Percentiles rank a stretch among this genome's conserved stretches.
phyloP scores from a whole-genome alignment of 1,140 invertebrate species.

The Apis dorsata region DNA sequence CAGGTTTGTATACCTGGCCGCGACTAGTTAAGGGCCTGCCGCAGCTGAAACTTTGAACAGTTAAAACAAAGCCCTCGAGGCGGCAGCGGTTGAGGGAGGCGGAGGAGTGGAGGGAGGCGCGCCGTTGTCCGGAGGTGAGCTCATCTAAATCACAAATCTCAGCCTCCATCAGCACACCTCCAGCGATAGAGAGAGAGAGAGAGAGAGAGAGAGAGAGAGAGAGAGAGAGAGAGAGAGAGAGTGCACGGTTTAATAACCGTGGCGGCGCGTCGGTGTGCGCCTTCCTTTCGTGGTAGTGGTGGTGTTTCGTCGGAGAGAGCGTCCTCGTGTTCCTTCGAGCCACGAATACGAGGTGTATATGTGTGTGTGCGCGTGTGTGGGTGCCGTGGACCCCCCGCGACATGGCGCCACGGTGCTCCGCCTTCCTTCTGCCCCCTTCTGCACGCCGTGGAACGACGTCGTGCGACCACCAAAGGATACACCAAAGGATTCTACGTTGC shows the following conservation, averaged over 20 bases:
- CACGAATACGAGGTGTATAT: constrained; percentile 32
- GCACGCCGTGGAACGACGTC: constrained; percentile 47
- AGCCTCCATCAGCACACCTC: constrained; percentile 74
- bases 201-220: constrained; percentile 20
- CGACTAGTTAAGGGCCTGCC: constrained; percentile 67
- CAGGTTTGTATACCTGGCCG: constrained; percentile 67
- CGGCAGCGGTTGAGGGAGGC: background rate
- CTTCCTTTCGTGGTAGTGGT: too few species aligned
- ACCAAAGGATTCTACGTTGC: constrained; percentile 13
- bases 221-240: background rate
- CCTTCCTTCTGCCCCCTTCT: constrained; percentile 63
- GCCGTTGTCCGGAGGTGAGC: constrained; percentile 61
- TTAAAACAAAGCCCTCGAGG: constrained; percentile 75
- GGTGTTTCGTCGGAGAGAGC: background rate
- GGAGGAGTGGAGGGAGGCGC: background rate
- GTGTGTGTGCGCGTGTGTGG: constrained; percentile 64
- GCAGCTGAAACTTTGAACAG: constrained; percentile 68
- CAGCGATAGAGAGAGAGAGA: constrained; percentile 50
- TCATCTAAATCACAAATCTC: constrained; percentile 81
- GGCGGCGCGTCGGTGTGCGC: constrained; percentile 44
- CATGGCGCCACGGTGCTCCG: constrained; percentile 80
- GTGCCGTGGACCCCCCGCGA: constrained; percentile 78
- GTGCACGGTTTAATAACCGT: constrained; percentile 69
- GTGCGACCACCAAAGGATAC: constrained; percentile 57
- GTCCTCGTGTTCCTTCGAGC: constrained; percentile 27